Evolutionary conservation across 2,888 invertebrate genomes (phyloP).

Genomic region (Drosophila setosimentum): DNA sequence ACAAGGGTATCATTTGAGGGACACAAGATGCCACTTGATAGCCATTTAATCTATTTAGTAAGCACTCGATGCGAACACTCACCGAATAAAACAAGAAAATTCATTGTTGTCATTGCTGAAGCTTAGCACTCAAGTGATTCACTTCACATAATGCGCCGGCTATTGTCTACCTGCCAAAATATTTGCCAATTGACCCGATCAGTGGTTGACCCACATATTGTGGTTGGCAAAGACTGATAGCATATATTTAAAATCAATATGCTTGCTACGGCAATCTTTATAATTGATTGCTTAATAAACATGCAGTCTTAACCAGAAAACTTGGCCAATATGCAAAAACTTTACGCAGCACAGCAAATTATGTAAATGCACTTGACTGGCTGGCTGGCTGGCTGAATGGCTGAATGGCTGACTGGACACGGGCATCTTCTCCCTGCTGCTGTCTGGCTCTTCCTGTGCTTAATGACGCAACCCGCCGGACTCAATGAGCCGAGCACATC

Average conservation of each 20-base stretch:
- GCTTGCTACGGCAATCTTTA: constrained; percentile 35
- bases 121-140: constrained; percentile 20
- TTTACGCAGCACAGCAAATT: constrained; percentile 65
- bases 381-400: constrained; percentile 19
- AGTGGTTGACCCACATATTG: constrained; percentile 25
- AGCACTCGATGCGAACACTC: constrained; percentile 65
- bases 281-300: constrained; percentile 77
- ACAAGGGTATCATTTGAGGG: constrained; percentile 62
- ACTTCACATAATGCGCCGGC: constrained; percentile 27
- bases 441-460: constrained; percentile 38
- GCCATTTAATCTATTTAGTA: constrained; percentile 71
- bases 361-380: constrained; percentile 73
- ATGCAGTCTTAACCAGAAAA: constrained; percentile 55
- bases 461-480: constrained; percentile 69
- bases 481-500: constrained; percentile 71
- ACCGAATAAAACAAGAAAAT: constrained; percentile 35
- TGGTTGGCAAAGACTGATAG: constrained; percentile 7
- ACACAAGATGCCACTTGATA: constrained; percentile 39
- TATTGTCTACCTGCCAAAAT: constrained; percentile 38
- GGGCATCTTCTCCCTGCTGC: constrained; percentile 6
- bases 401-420: constrained; percentile 26
- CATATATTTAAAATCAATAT: constrained; percentile 56
- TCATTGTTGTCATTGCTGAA: constrained; percentile 22
- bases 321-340: constrained; percentile 68
- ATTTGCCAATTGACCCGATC: constrained; percentile 46